Evolutionary conservation across 2,113 vertebrate species (phyloP), one percentile per base, ranked within the genome.

Genomic region (Aptenodytes patagonicus): DNA sequence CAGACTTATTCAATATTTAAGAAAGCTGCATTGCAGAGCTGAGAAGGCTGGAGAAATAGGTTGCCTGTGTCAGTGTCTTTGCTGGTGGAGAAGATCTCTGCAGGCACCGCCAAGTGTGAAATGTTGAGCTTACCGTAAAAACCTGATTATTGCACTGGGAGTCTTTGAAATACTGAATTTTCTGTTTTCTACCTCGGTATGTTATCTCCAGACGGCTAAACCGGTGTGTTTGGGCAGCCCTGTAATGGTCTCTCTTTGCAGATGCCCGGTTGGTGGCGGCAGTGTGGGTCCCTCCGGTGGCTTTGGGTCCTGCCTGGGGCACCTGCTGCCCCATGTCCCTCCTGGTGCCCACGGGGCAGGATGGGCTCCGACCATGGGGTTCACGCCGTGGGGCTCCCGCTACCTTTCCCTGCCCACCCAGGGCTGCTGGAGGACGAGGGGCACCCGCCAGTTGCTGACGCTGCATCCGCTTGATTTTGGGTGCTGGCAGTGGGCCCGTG

Each of bases 11-110:
- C 96, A 96, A 93, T 97, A 95, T 98, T 98, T 97, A 97, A 97
- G 97, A 95, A 97, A 96, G 93, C 98, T 98, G 98, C 98, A 98
- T 97, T 98, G 98, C 98, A 98, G 98, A 96, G 97, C 96, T 69
- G 61, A 83, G 95, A 57, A 87, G 73, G 69, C 66, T 90, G 90
- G 89, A 82, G 81, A 96, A 96, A 94, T 91, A 94, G 93, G 95
- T 93, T 90, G 95, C 87, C 89, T 94, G 95, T 94, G 92, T 96
- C 95, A 91, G 93, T 96, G 90, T 83, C 93, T 93, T 89, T 94
- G 96, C 97, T 81, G 90, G 69, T 82, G 93, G 94, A 93, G 92
- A 85, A 17, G 38, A 97, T 92, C 81, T 84, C 94, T 93, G 97
- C 97, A 95, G 94, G 94, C 89, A 72, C 40, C 40, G 10, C 52